phyloP scores from a whole-genome alignment of 2,113 vertebrate genomes.

The Ophiodon elongatus region DNA sequence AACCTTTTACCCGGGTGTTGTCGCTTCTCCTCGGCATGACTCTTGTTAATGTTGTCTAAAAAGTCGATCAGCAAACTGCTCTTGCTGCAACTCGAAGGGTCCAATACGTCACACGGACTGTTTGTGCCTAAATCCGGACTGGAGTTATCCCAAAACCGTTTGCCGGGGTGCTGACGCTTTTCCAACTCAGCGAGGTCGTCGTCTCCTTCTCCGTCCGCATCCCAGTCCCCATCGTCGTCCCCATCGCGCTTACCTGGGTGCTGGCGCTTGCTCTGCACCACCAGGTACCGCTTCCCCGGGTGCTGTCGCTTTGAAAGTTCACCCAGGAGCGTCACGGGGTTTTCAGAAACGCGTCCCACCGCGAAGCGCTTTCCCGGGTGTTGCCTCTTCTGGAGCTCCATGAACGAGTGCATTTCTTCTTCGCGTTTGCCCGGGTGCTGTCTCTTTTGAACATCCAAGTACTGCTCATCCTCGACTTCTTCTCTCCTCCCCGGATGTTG shows the following conservation, averaged over 20 bases:
- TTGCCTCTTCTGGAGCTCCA: constrained; percentile 84
- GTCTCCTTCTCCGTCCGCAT: constrained; percentile 40
- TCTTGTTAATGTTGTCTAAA: constrained; percentile 83
- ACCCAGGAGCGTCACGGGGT: constrained; percentile 64
- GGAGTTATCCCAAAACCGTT: constrained; percentile 82
- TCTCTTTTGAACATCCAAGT: constrained; percentile 74
- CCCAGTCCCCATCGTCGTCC: constrained; percentile 64
- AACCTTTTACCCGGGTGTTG: constrained; percentile 91
- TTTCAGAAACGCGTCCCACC: constrained; percentile 72
- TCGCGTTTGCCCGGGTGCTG: constrained; percentile 88
- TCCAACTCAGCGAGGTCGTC: constrained; percentile 75
- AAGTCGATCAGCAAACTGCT: constrained; percentile 86
- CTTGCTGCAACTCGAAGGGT: constrained; percentile 83
- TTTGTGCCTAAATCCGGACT: constrained; percentile 74
- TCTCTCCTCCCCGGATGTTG: constrained; percentile 90
- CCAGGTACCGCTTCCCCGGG: constrained; percentile 86
- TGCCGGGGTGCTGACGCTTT: constrained; percentile 91
- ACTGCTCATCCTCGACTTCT: constrained; percentile 70
- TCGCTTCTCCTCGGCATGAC: constrained; percentile 86
- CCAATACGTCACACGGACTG: constrained; percentile 83
- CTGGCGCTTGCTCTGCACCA: constrained; percentile 81
- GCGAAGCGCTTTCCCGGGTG: constrained; percentile 86
- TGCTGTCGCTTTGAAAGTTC: constrained; percentile 89
- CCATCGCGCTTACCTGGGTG: constrained; percentile 84
- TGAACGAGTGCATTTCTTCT: constrained; percentile 70